Conservation (phyloP, 2,797 vertebrate species). For the Malacoraja senta region DNA sequence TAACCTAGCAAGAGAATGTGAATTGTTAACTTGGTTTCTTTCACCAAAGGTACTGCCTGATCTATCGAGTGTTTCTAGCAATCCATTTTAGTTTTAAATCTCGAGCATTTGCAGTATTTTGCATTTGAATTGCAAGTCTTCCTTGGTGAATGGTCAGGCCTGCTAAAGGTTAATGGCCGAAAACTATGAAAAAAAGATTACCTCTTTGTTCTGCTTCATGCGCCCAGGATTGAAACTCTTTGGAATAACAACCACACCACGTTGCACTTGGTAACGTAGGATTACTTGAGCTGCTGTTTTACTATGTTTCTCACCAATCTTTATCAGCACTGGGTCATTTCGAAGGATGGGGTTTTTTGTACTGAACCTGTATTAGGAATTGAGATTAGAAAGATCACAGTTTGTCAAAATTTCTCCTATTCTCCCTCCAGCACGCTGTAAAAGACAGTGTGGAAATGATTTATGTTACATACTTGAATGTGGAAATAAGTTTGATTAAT, state of each 20-base stretch:
- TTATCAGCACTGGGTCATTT: background rate
- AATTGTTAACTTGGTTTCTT: too few species aligned
- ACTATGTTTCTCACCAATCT: background rate
- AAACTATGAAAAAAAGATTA: background rate
- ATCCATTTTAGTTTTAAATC: too few species aligned
- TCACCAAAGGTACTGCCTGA: too few species aligned
- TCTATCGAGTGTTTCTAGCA: too few species aligned
- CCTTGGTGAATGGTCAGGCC: background rate
- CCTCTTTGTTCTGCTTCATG: background rate
- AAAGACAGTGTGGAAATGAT: background rate
- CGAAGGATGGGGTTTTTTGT: background rate
- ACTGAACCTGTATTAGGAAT: background rate
- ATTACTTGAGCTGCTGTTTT: background rate
- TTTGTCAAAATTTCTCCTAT: background rate
- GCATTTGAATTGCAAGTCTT: background rate
- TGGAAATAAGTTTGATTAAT: background rate
- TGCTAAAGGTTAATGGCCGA: background rate
- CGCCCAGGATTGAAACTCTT: conserved; percentile 7
- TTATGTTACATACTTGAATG: background rate
- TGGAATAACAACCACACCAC: background rate
- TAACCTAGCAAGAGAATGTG: too few species aligned
- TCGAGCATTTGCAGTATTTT: too few species aligned
- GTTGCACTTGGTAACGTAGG: background rate
- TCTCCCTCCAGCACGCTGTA: background rate
- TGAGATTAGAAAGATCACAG: background rate